Conservation (phyloP, 1,140 invertebrate genomes). For the Carposina sasakii region DNA sequence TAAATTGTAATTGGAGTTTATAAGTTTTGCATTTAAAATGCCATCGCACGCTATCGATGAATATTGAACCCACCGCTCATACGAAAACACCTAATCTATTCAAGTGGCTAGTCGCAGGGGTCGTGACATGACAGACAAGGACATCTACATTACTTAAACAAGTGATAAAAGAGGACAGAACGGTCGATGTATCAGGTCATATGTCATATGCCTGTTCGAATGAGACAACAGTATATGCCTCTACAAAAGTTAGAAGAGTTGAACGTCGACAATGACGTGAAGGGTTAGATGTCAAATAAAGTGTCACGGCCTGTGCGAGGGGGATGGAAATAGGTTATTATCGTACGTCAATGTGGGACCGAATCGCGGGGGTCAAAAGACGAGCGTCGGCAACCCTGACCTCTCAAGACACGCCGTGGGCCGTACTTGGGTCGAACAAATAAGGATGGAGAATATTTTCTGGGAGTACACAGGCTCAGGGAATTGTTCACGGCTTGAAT, state of each 20-base stretch:
- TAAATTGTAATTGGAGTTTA: too few species aligned
- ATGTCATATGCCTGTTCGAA: constrained; percentile 69
- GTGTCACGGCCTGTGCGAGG: constrained; percentile 61
- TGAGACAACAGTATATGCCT: constrained; percentile 38
- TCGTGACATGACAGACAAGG: constrained; percentile 56
- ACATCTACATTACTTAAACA: constrained; percentile 36
- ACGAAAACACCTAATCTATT: constrained; percentile 72
- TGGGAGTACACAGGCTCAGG: constrained; percentile 26
- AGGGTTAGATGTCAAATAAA: constrained; percentile 68
- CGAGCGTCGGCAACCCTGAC: constrained; percentile 67
- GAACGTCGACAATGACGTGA: constrained; percentile 57
- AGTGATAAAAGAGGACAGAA: constrained; percentile 47
- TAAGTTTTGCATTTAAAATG: constrained; percentile 60
- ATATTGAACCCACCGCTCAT: constrained; percentile 60
- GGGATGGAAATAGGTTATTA: constrained; percentile 38
- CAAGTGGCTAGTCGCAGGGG: constrained; percentile 64
- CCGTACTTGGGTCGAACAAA: constrained; percentile 47
- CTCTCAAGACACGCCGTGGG: constrained; percentile 47
- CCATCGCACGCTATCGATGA: constrained; percentile 65
- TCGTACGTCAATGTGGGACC: constrained; percentile 33
- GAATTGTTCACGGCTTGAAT: constrained; percentile 20
- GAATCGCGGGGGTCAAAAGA: constrained; percentile 59
- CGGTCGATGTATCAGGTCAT: constrained; percentile 50
- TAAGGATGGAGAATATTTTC: too few species aligned
- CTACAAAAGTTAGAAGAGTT: constrained; percentile 37